Conservation (phyloP, 2,888 invertebrate genomes). For the Orthosia gothica region DNA sequence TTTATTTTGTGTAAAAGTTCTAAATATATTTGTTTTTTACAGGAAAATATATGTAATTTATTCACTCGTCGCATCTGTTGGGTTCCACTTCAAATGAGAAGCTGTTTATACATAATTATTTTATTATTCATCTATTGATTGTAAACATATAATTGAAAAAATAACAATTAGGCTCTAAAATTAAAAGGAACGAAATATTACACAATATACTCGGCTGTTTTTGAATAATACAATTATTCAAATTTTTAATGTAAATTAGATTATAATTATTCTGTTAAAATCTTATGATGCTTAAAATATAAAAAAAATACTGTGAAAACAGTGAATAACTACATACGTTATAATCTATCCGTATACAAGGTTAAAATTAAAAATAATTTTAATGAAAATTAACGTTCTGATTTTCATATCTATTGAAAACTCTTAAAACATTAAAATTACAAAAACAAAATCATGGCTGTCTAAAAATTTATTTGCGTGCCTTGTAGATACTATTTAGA, state of each 20-base stretch:
- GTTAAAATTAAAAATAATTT: slow-evolving; percentile 15
- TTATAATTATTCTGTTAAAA: slow-evolving; percentile 32
- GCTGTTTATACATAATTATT: slow-evolving; percentile 64
- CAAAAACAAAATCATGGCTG: slow-evolving; percentile 49
- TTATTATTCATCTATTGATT: slow-evolving; percentile 54
- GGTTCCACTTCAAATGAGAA: slow-evolving; percentile 76
- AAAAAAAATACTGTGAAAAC: slow-evolving; percentile 26
- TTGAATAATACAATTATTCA: slow-evolving; percentile 65
- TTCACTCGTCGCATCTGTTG: slow-evolving; percentile 75
- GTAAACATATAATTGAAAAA: slow-evolving; percentile 43
- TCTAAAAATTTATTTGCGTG: slow-evolving; percentile 77
- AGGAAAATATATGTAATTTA: slow-evolving; percentile 88
- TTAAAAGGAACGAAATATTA: slow-evolving; percentile 57
- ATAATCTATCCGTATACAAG: slow-evolving; percentile 40
- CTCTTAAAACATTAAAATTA: slow-evolving; percentile 15
- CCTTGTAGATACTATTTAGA: slow-evolving; percentile 73
- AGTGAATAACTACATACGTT: slow-evolving; percentile 19
- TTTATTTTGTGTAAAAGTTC: slow-evolving; percentile 1
- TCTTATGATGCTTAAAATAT: slow-evolving; percentile 38
- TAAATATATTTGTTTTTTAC: slow-evolving; percentile 72
- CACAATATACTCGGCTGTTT: slow-evolving; percentile 49
- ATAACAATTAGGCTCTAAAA: slow-evolving; percentile 48
- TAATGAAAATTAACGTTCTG: slow-evolving; percentile 9
- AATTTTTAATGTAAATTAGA: slow-evolving; percentile 54
- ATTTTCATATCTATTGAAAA: slow-evolving; percentile 12